Evolutionary conservation across 2,888 invertebrate species (phyloP).

Genomic region (Drosophila villosipedis): DNA sequence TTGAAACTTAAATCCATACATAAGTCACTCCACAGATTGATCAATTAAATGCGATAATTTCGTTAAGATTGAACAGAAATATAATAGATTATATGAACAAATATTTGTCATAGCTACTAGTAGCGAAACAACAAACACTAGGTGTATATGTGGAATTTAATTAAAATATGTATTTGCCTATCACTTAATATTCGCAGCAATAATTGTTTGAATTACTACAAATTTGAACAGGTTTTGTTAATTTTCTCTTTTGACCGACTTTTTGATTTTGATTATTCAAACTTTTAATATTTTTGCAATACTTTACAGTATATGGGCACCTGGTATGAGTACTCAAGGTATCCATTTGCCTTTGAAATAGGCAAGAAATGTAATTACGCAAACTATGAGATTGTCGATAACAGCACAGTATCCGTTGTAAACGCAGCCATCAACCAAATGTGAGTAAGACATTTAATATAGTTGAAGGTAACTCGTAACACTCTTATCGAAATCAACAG

Average conservation of each 20-base stretch:
- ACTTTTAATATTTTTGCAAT: not conserved
- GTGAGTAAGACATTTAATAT: slow-evolving; percentile 61
- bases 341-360: slow-evolving; percentile 91
- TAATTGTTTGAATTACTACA: not conserved
- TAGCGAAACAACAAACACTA: not conserved
- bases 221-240: not conserved
- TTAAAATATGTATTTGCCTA: not conserved
- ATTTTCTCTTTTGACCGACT: not conserved
- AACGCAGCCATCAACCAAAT: slow-evolving; percentile 84
- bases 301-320: slow-evolving; percentile 88
- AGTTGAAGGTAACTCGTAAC: not conserved
- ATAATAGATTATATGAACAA: not conserved
- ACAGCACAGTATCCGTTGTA: slow-evolving; percentile 86
- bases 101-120: not conserved
- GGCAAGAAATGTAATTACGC: slow-evolving; percentile 91
- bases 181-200: not conserved
- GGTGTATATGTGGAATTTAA: not conserved
- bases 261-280: not conserved
- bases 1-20: not conserved
- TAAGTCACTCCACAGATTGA: not conserved
- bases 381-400: slow-evolving; percentile 86
- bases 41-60: not conserved
- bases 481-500: slow-evolving; percentile 42
- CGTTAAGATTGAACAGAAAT: not conserved
- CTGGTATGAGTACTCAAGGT: slow-evolving; percentile 92